Evolutionary conservation across 2,113 vertebrate species (phyloP).

Genomic region (Pitta sordida): DNA sequence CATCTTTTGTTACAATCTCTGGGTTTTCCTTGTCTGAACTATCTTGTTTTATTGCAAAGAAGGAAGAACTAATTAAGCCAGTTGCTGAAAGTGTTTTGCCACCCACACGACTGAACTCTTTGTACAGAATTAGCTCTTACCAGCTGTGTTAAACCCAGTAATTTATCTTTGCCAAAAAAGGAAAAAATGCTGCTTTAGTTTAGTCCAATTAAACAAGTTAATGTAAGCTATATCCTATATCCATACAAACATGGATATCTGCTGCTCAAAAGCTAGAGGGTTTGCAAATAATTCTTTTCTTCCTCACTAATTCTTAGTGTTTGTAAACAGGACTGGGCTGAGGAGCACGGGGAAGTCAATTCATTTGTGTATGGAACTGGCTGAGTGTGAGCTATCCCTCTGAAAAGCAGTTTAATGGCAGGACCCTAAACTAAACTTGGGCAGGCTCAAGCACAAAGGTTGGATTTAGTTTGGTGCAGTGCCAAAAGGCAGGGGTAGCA

Average conservation of each 20-base stretch:
- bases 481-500: not conserved
- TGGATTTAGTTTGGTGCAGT: accelerated
- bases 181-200: not conserved
- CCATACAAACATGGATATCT: not conserved
- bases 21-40: not conserved
- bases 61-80: constrained; percentile 41
- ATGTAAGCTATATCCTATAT: not conserved
- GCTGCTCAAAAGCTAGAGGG: not conserved
- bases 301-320: not conserved
- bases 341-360: not conserved
- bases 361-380: not conserved
- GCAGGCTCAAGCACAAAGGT: accelerated
- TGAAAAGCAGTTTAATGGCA: not conserved
- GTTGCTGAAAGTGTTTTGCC: constrained; percentile 50
- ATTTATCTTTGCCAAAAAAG: constrained; percentile 21
- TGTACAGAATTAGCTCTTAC: constrained; percentile 44
- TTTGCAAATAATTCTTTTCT: constrained; percentile 45
- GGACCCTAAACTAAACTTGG: not conserved
- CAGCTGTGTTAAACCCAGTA: constrained; percentile 36
- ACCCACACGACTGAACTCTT: constrained; percentile 40
- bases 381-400: not conserved
- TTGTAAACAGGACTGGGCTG: not conserved
- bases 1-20: not conserved
- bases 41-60: constrained; percentile 4
- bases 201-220: constrained; percentile 34